Conservation (phyloP, 2,113 vertebrate genomes). For the Ariopsis seemanni region DNA sequence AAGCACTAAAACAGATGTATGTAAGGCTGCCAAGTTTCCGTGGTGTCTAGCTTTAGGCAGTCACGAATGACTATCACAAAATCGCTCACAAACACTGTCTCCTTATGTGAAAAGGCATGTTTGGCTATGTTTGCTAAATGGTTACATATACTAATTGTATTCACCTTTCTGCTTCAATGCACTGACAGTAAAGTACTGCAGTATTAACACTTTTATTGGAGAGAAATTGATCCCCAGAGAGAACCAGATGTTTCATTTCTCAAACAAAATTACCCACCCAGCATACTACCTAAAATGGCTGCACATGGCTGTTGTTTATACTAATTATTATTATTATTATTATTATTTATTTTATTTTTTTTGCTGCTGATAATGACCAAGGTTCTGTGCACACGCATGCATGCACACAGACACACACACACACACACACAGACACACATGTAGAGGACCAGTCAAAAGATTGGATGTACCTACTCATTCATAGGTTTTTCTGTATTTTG, state of each 20-base stretch:
- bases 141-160: background rate
- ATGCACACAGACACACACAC: too few species aligned
- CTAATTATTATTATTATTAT: too few species aligned
- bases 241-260: slow-evolving; percentile 39
- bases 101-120: background rate
- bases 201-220: background rate
- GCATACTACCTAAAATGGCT: slow-evolving; percentile 24
- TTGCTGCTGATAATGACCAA: too few species aligned
- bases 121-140: slow-evolving; percentile 17
- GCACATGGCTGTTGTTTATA: slow-evolving; percentile 11
- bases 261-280: slow-evolving; percentile 16
- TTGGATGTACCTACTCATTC: too few species aligned
- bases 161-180: slow-evolving; percentile 22
- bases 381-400: too few species aligned
- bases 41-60: background rate
- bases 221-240: background rate
- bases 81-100: background rate
- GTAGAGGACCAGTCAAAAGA: too few species aligned
- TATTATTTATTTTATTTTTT: too few species aligned
- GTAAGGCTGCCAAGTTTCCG: background rate
- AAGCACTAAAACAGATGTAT: slow-evolving; percentile 8
- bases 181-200: slow-evolving; percentile 1
- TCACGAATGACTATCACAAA: slow-evolving; percentile 14
- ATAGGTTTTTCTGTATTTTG: too few species aligned
- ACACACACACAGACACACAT: too few species aligned